phyloP scores from a whole-genome alignment of 1,140 invertebrate species.

The Rhagoletis pomonella region DNA sequence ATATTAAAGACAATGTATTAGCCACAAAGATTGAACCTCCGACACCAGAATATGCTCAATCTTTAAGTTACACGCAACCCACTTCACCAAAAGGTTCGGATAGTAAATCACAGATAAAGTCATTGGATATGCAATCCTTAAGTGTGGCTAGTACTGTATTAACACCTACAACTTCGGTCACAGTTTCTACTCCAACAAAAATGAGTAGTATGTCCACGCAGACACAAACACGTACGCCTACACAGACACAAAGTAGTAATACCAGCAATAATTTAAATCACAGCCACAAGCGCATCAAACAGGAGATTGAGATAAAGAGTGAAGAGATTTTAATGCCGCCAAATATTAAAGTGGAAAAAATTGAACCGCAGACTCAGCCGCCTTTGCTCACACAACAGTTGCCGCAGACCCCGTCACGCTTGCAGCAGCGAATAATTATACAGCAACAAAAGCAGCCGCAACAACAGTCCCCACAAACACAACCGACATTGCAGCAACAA shows the following conservation, averaged over 20 bases:
- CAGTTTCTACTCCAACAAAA: background rate
- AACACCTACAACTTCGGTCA: constrained; percentile 13
- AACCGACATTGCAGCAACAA: constrained; percentile 58
- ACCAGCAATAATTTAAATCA: constrained; percentile 66
- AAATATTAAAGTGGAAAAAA: constrained; percentile 70
- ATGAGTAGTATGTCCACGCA: constrained; percentile 43
- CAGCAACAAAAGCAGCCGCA: constrained; percentile 21
- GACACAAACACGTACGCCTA: constrained; percentile 28
- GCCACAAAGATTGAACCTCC: constrained; percentile 72
- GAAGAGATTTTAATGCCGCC: constrained; percentile 71
- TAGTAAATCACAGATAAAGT: background rate
- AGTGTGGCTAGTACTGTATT: background rate
- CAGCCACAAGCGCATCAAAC: constrained; percentile 69
- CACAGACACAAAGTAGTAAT: background rate
- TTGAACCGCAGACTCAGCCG: constrained; percentile 61
- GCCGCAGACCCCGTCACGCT: constrained; percentile 45
- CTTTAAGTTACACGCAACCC: constrained; percentile 65
- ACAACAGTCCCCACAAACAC: constrained; percentile 24
- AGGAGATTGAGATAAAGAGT: constrained; percentile 72
- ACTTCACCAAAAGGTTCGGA: constrained; percentile 46
- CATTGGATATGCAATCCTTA: constrained; percentile 24
- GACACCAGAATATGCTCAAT: constrained; percentile 71
- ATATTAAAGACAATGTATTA: constrained; percentile 63
- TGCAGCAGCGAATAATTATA: constrained; percentile 53
- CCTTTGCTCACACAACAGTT: constrained; percentile 54